Percentiles rank a stretch among this genome's conserved stretches.
These are phyloP conservation scores for Hucho hucho DNA, from an alignment of 2,113 vertebrate genomes.

Conservation along the genomic window DNA sequence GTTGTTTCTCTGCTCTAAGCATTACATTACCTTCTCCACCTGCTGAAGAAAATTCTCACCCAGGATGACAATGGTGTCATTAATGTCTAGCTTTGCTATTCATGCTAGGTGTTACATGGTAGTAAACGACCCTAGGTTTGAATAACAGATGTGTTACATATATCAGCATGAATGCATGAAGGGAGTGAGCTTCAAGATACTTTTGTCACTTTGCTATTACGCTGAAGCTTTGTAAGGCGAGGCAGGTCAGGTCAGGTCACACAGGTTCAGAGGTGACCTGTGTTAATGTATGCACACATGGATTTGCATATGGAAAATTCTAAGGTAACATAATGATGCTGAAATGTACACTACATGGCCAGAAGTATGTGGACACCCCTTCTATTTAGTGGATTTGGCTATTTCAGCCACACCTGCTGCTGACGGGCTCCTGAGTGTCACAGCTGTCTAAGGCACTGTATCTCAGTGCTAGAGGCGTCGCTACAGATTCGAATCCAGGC, in stretches of 20 bases:
- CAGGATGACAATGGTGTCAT: constrained; percentile 6
- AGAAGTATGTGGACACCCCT: no score
- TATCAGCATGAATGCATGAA: no score
- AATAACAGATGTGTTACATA: neutral
- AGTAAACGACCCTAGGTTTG: neutral
- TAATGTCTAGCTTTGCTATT: constrained; percentile 11
- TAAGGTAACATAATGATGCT: no score
- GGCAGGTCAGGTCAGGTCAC: neutral
- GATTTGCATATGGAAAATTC: neutral
- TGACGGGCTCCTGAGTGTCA: no score
- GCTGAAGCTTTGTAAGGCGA: no score
- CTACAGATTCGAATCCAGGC: no score
- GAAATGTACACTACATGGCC: no score
- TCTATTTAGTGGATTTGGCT: no score
- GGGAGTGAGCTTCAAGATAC: neutral
- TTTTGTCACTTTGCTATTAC: neutral
- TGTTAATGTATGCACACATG: neutral
- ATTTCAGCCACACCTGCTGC: no score
- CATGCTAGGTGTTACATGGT: neutral
- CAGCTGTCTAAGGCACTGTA: no score
- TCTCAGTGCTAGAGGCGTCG: no score
- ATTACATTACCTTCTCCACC: constrained; percentile 53
- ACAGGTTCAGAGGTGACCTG: neutral
- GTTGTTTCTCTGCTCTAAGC: constrained; percentile 14
- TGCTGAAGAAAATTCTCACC: constrained; percentile 50